Evolutionary conservation across 2,888 invertebrate genomes (phyloP), one percentile per base, ranked within the genome.

Genomic region (Drosophila rubida): DNA sequence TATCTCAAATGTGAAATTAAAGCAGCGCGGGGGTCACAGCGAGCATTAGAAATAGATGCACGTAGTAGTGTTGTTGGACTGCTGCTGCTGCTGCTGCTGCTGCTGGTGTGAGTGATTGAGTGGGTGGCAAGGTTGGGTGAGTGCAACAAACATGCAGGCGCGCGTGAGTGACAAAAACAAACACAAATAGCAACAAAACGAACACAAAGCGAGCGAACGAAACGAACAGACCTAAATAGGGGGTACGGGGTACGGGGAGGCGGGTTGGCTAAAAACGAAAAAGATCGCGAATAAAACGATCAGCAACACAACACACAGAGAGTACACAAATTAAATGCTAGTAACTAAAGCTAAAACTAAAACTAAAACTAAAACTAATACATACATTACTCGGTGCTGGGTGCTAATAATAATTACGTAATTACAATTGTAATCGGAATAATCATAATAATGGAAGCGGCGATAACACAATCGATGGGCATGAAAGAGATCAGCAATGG

Each of bases 1-100:
- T 19, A 65, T 49, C 53, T 66, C 13, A 57, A n/a, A 32, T 32
- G 1, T n/a, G 0, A 32, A 32, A 32, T n/a, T 5, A 5, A 78
- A 75, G 65, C 75, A 62, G 63, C 78, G n/a, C n/a, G n/a, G n/a
- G 51, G 69, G 61, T 78, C 68, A 63, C 68, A 63, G 67, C 63
- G 69, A 66, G 42, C 51, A 41, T 78, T 64, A 68, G 44, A 61
- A 59, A 57, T 48, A 53, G 68, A 75, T 75, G 74, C 62, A 73
- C 49, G 13, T 55, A 16, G 48, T 49, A 46, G 32, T 19, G 14
- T 48, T 13, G 46, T 53, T n/a, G 55, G 7, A 32, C 32, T n/a
- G 32, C 32, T 32, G 32, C 49, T 39, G 9, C 1, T 73, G 32
- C 1, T 73, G 32, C 30, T 30, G 30, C 30, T 30, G 30, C 11